Base-by-base conservation (phyloP, 2,888 invertebrate species). In the Chesias legatella region DNA sequence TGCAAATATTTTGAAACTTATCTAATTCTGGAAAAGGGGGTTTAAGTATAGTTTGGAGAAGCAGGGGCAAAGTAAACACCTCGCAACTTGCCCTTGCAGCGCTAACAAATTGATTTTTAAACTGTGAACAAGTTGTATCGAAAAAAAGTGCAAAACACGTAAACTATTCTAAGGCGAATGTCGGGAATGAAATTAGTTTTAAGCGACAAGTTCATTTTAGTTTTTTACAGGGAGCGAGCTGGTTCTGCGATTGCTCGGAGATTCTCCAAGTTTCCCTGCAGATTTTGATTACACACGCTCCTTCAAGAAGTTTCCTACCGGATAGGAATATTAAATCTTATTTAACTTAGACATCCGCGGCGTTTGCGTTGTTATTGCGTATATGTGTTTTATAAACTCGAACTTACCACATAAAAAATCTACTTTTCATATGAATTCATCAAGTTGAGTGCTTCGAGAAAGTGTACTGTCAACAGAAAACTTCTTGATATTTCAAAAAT, bases 251-350 rank as follows among this genome's bases (percentile, higher is more conserved):
- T 79, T 79, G 83, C 83, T 76, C 53, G 70, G 67, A 79, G 80
- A 78, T 77, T 83, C 78, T 72, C 66, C 75, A 85, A 86, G 73
- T 86, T 84, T 70, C 63, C 58, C 67, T 81, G 83, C 80, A 81
- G 82, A 83, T 88, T 88, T 85, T 88, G 85, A 88, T 88, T 88
- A 88, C 85, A 88, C 76, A 84, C 85, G 83, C 84, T 86, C 74
- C 78, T 82, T 78, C 73, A 74, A 71, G 72, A 79, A 86, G 80
- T 79, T 86, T 81, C 76, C 73, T 77, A 74, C 63, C 67, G 78
- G 84, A 81, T 84, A 79, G 76, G 85, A 88, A 88, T 88, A 86
- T 86, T 88, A 88, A 88, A 88, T 88, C 84, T 81, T 85, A 85
- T 86, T 86, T 86, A 85, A 88, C 76, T 86, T 85, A 83, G 84